Evolutionary conservation across 2,888 invertebrate species (phyloP).

Genomic region (Hyposoter didymator): DNA sequence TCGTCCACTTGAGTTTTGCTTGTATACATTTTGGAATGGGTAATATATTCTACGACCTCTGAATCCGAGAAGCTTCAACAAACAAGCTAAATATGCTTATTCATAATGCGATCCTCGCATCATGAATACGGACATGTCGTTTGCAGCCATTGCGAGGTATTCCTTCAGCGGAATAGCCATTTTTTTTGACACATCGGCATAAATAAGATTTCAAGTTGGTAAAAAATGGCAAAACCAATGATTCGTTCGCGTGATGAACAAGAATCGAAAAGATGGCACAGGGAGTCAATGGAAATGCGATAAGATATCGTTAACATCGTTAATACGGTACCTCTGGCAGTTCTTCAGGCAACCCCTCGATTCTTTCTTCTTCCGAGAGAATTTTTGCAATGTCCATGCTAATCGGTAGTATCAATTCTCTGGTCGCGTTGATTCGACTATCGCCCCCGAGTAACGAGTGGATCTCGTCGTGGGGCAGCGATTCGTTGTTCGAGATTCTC

Average conservation of each 20-base stretch:
- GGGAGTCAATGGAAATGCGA: too few species aligned
- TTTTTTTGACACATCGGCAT: too few species aligned
- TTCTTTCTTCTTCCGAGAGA: constrained; percentile 82
- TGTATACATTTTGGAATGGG: background rate
- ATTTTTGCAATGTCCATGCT: constrained; percentile 88
- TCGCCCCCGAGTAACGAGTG: constrained; percentile 86
- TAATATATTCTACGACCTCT: background rate
- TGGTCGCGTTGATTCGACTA: constrained; percentile 82
- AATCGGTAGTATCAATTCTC: constrained; percentile 87
- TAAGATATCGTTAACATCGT: background rate
- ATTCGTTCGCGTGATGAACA: too few species aligned
- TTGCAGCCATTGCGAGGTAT: background rate
- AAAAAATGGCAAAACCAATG: too few species aligned
- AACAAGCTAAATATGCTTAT: background rate
- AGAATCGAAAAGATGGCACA: too few species aligned
- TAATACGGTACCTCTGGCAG: constrained; percentile 77
- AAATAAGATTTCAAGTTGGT: too few species aligned
- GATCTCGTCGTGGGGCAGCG: constrained; percentile 79
- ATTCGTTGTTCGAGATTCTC: constrained; percentile 70
- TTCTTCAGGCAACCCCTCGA: constrained; percentile 75
- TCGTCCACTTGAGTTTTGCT: background rate
- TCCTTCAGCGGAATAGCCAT: background rate
- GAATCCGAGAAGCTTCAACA: background rate
- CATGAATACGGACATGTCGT: background rate
- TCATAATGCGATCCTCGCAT: background rate